Conservation (phyloP, 2,797 vertebrate genomes). For the Huso huso region DNA sequence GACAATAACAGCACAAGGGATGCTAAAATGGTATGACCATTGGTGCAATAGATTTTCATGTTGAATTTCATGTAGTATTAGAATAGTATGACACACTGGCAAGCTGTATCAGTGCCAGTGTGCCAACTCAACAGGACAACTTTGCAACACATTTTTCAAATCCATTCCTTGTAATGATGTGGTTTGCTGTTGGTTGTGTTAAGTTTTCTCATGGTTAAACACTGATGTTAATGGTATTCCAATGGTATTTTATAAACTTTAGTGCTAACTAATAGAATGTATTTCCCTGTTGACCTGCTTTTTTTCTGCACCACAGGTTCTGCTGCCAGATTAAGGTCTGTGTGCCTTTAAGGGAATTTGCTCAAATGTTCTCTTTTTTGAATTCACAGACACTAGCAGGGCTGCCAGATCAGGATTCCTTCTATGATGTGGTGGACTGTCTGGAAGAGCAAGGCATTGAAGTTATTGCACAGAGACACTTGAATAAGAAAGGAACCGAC, state of each 20-base stretch:
- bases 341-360: constrained; percentile 9
- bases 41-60: not conserved
- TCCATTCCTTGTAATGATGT: too few relatives aligned
- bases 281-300: not conserved
- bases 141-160: too few relatives aligned
- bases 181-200: too few relatives aligned
- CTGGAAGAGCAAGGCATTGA: constrained; percentile 90
- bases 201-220: too few relatives aligned
- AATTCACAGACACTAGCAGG: constrained; percentile 74
- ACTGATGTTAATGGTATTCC: too few relatives aligned
- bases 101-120: too few relatives aligned
- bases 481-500: constrained; percentile 88
- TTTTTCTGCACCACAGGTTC: not conserved
- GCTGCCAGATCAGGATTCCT: constrained; percentile 89
- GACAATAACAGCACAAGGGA: not conserved
- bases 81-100: too few relatives aligned
- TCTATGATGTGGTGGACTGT: constrained; percentile 91
- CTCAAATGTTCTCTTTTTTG: constrained; percentile 28
- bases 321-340: not conserved
- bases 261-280: not conserved
- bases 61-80: too few relatives aligned
- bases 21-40: not conserved
- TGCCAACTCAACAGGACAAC: too few relatives aligned
- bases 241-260: too few relatives aligned
- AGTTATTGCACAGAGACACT: constrained; percentile 74